Conservation (phyloP, 2,888 invertebrate species). For the Dasypogon diadema region DNA sequence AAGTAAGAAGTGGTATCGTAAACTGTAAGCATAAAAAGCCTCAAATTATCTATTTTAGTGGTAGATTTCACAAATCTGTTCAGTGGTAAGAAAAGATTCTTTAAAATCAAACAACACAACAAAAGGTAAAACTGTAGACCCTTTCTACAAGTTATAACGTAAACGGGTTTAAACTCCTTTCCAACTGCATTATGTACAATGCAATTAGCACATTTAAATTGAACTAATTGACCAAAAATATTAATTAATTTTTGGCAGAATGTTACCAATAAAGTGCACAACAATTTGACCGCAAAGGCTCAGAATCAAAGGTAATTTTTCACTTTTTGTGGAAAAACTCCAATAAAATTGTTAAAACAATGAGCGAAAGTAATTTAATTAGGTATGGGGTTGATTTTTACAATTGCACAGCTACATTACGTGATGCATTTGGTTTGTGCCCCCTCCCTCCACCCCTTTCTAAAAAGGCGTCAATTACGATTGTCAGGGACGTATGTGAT, state of each 20-base stretch:
- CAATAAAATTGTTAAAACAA: conserved; percentile 13
- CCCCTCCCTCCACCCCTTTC: neutral
- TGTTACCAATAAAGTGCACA: conserved; percentile 30
- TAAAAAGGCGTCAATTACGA: conserved; percentile 36
- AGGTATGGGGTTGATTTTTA: neutral
- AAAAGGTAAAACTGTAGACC: too few relatives aligned
- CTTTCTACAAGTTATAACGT: too few relatives aligned
- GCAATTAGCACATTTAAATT: conserved; percentile 39
- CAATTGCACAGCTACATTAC: neutral
- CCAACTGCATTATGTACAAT: neutral
- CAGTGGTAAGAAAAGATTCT: too few relatives aligned
- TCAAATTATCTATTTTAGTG: too few relatives aligned
- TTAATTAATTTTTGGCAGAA: conserved; percentile 39
- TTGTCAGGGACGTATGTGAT: conserved; percentile 29
- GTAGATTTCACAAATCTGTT: too few relatives aligned
- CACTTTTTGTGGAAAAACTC: conserved; percentile 9
- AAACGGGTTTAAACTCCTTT: too few relatives aligned
- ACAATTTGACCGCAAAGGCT: conserved; percentile 33
- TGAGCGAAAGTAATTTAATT: conserved; percentile 40
- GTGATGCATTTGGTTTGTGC: neutral
- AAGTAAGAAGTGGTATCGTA: too few relatives aligned
- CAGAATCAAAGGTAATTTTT: conserved; percentile 26
- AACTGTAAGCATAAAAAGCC: too few relatives aligned
- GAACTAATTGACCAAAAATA: conserved; percentile 42
- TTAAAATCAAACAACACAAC: too few relatives aligned